phyloP scores from a whole-genome alignment of 2,797 vertebrate genomes.

The Takifugu rubripes region DNA sequence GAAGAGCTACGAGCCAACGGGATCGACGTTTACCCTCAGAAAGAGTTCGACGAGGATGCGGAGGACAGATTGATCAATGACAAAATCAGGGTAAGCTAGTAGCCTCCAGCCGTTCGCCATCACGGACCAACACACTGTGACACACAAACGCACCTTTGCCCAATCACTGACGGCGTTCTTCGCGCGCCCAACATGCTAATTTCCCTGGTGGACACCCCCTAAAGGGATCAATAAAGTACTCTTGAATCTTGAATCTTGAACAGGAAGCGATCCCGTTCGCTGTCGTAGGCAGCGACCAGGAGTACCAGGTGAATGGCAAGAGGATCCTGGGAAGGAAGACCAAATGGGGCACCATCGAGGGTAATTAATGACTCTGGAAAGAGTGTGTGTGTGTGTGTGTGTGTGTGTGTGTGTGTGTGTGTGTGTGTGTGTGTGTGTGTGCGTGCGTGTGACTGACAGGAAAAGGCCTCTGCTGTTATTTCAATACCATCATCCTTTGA shows the following conservation, averaged over 20 bases:
- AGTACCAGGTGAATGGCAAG: slow-evolving; percentile 96
- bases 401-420: neutral
- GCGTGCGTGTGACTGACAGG: neutral
- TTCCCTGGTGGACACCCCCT: no score
- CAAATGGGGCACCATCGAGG: slow-evolving; percentile 98
- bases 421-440: neutral
- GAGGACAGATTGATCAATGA: slow-evolving; percentile 94
- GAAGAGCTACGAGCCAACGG: slow-evolving; percentile 91
- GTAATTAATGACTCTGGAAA: slow-evolving; percentile 64
- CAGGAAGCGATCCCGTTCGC: slow-evolving; percentile 99
- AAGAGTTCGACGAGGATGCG: slow-evolving; percentile 94
- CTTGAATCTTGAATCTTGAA: no score
- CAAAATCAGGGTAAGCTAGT: slow-evolving; percentile 86
- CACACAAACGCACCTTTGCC: no score
- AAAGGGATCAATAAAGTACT: no score
- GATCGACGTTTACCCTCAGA: slow-evolving; percentile 96
- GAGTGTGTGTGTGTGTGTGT: neutral
- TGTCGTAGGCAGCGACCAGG: slow-evolving; percentile 96
- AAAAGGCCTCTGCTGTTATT: neutral
- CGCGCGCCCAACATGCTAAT: no score
- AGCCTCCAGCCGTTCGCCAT: no score
- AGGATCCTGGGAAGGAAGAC: slow-evolving; percentile 95
- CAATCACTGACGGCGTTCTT: neutral
- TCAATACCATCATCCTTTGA: no score
- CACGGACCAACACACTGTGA: no score